phyloP scores from a whole-genome alignment of 30 jellyfish, hydroid and myxozoan genomes.

The Haliclystus octoradiatus region DNA sequence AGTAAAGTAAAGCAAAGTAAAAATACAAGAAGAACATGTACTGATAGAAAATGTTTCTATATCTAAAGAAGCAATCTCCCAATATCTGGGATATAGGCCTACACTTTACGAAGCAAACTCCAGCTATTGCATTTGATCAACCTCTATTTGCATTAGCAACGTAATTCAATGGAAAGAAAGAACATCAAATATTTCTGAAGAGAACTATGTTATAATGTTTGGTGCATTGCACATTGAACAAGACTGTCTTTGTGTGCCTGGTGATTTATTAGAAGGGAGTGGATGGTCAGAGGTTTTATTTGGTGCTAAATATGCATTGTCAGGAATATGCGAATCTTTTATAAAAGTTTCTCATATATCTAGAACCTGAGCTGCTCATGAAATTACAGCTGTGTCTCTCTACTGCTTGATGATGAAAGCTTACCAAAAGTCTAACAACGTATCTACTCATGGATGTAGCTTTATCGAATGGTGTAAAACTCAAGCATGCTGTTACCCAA shows the following conservation, averaged over 20 bases:
- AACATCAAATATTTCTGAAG: no score
- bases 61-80: no score
- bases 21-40: no score
- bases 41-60: no score
- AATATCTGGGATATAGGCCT: no score
- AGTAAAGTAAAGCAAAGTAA: no score
- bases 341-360: conserved; percentile 24
- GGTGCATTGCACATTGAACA: conserved; percentile 51
- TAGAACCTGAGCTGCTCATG: conserved; percentile 27
- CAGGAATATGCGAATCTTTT: conserved; percentile 24
- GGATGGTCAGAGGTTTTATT: conserved; percentile 40
- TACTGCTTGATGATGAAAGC: no score
- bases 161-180: conserved; percentile 35
- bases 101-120: no score
- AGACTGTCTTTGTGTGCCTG: conserved; percentile 24
- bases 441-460: conserved; percentile 14
- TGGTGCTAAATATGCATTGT: conserved; percentile 19
- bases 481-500: no score
- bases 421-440: no score
- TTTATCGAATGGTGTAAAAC: conserved; percentile 15
- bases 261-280: conserved; percentile 46
- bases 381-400: conserved; percentile 35
- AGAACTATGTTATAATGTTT: no score
- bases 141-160: conserved; percentile 24
- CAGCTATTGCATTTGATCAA: no score